phyloP scores from a whole-genome alignment of 1,140 invertebrate species.

The Aphis gossypii region DNA sequence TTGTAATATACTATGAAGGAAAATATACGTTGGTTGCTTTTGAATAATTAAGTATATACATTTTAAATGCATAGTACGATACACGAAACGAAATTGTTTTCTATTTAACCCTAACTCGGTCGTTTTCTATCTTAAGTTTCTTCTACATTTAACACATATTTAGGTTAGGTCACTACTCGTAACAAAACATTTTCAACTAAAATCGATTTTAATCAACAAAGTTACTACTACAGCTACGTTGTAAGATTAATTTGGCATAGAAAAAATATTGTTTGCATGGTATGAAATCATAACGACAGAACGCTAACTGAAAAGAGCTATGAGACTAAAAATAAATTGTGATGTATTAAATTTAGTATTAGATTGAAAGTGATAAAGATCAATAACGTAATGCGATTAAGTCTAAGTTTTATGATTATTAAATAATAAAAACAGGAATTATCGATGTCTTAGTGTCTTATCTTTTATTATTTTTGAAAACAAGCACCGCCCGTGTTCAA shows the following conservation, averaged over 20 bases:
- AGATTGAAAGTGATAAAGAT: neutral
- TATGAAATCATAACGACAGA: neutral
- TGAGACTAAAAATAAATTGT: neutral
- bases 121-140: neutral
- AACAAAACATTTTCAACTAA: neutral
- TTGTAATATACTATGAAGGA: neutral
- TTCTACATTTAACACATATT: conserved; percentile 33
- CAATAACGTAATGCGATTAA: neutral
- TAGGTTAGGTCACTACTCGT: neutral
- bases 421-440: neutral
- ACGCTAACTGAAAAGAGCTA: neutral
- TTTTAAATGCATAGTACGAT: neutral
- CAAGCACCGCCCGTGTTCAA: neutral
- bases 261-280: neutral
- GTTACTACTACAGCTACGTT: neutral
- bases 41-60: neutral
- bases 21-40: neutral
- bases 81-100: neutral
- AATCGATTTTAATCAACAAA: conserved; percentile 32
- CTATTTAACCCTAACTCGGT: neutral
- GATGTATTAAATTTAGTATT: neutral
- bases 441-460: neutral
- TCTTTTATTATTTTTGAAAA: conserved; percentile 7
- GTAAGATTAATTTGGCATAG: neutral
- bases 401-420: neutral